Evolutionary conservation across 2,888 invertebrate species (phyloP).

Genomic region (Isoperla grammatica): DNA sequence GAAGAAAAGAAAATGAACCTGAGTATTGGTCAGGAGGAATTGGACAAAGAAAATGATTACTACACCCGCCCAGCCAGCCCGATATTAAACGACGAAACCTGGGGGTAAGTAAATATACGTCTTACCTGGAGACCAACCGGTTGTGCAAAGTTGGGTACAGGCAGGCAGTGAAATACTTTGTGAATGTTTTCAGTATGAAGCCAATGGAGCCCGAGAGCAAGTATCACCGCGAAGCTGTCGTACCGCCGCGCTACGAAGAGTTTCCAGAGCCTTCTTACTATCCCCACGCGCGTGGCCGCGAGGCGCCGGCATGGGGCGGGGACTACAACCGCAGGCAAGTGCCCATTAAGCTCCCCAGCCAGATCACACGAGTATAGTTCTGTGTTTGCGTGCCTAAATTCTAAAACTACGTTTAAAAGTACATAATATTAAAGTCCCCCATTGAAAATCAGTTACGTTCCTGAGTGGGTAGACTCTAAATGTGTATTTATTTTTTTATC

Average conservation of each 20-base stretch:
- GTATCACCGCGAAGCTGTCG: conserved; percentile 39
- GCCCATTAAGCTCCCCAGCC: too few relatives aligned
- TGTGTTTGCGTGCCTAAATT: too few relatives aligned
- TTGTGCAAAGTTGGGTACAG: too few relatives aligned
- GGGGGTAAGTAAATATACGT: conserved; percentile 30
- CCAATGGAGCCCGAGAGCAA: conserved; percentile 32
- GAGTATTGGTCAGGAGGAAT: conserved; percentile 69
- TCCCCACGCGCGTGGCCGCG: conserved; percentile 13
- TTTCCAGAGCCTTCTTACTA: conserved; percentile 43
- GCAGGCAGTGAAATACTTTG: too few relatives aligned
- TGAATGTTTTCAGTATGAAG: conserved; percentile 20
- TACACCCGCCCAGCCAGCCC: conserved; percentile 66
- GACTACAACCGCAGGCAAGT: conserved; percentile 29
- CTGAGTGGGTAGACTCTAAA: too few relatives aligned
- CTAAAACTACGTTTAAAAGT: too few relatives aligned
- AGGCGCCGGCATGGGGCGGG: not conserved
- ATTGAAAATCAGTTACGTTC: too few relatives aligned
- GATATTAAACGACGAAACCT: conserved; percentile 34
- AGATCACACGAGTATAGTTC: too few relatives aligned
- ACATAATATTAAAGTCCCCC: too few relatives aligned
- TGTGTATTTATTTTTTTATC: too few relatives aligned
- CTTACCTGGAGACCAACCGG: not conserved
- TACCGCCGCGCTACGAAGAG: conserved; percentile 40
- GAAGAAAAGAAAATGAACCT: conserved; percentile 93
- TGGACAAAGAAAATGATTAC: conserved; percentile 66